Base-by-base conservation (phyloP, 1,140 invertebrate genomes). In the Propsilocerus akamusi region DNA sequence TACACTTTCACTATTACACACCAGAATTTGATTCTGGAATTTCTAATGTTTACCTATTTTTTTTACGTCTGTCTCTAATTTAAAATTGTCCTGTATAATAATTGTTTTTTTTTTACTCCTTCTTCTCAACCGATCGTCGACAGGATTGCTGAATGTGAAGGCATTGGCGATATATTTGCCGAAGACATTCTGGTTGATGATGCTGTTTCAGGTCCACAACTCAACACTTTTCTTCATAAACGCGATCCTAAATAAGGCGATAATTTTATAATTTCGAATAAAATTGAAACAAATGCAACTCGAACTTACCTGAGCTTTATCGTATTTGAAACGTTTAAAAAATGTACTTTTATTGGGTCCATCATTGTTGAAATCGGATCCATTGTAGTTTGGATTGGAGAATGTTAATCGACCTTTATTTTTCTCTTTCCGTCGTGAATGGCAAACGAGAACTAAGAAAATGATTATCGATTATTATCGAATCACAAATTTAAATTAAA, bases 321-420 rank as follows among this genome's bases (percentile, higher is more conserved):
- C 77, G 60, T 80, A 82, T 59, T 78, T 79, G 25, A 83, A 72
- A 52, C 77, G 68, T 58, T 77, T 77, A 78, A 79, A 83, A 25
- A 78, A 72, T 52, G 75, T 78, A 7, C 75, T 71, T 52, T 74
- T 77, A 8, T 20, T 20, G 50, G 76, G 76, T 50, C 80, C 77
- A 54, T 63, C 58, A 4, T 59, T 59, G 49, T 57, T 58, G 23
- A 66, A 56, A 17, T 55, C 60, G 4, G 59, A 28, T 14, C 67
- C 63, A 51, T 63, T 66, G 25, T 86, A 86, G 57, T 83, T 85
- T 1, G 83, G 83, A 69, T 86, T 86, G 2, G 81, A 78, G 61
- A 83, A 86, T 0, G 80, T 83, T 48, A 83, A 62, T 17, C 71
- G 60, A 51, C 77, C 74, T 46, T 76, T 75, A 56, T 76, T 73